phyloP scores from a whole-genome alignment of 2,888 invertebrate genomes.

The Drosophila subsilvestris region DNA sequence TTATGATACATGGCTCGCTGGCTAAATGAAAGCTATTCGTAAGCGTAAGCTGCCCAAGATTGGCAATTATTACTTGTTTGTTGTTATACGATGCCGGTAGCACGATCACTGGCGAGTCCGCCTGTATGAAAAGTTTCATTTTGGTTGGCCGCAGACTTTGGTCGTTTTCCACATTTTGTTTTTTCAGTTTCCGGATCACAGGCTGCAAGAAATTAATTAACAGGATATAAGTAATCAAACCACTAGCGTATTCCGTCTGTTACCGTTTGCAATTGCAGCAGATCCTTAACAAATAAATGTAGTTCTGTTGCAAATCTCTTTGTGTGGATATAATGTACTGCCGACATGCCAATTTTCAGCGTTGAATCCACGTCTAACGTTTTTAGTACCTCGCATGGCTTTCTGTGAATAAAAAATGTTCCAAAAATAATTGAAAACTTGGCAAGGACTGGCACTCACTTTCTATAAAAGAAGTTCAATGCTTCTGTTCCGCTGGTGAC shows the following conservation, averaged over 20 bases:
- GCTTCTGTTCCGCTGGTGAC: conserved; percentile 92
- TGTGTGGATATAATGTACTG: conserved; percentile 96
- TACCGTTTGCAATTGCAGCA: conserved; percentile 92
- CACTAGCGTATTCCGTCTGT: conserved; percentile 80
- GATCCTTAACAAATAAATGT: conserved; percentile 93
- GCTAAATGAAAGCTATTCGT: conserved; percentile 90
- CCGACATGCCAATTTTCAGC: conserved; percentile 90
- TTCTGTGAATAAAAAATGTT: conserved; percentile 48
- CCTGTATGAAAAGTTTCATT: conserved; percentile 83
- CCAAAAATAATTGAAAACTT: conserved; percentile 18
- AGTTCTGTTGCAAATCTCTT: conserved; percentile 96
- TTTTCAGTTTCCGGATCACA: conserved; percentile 82
- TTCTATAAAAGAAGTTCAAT: conserved; percentile 90
- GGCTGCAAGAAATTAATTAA: conserved; percentile 59
- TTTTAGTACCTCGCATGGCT: conserved; percentile 48
- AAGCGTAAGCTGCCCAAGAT: conserved; percentile 91
- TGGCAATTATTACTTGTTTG: conserved; percentile 90
- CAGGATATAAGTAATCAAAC: not conserved
- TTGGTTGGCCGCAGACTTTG: conserved; percentile 73
- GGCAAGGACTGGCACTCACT: conserved; percentile 49
- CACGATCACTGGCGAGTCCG: conserved; percentile 90
- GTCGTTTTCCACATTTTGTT: conserved; percentile 67
- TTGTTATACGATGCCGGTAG: conserved; percentile 93
- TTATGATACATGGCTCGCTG: conserved; percentile 83
- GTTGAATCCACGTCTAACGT: conserved; percentile 76